Percentiles rank a stretch among this genome's conserved stretches.
Evolutionary conservation across 2,797 vertebrate genomes (phyloP).

Genomic region (Craterocephalus amniculus): DNA sequence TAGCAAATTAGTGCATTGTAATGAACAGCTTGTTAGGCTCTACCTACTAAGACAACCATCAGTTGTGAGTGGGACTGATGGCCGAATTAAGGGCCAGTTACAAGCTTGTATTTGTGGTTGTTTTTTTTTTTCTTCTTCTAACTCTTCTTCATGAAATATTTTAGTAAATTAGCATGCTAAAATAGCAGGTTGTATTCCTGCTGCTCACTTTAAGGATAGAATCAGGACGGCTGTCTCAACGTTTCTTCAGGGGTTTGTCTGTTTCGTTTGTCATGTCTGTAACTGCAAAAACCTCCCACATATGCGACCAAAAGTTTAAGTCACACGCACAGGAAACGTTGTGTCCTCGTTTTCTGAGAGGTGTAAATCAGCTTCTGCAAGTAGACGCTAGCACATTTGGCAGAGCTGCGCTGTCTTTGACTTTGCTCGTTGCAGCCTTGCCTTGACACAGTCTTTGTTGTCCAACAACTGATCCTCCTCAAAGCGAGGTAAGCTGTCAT

Average conservation of each 20-base stretch:
- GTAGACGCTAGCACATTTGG: slow-evolving; percentile 44
- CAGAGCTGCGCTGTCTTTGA: slow-evolving; percentile 27
- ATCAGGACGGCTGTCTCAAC: background rate
- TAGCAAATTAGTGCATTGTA: background rate
- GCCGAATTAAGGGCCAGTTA: too few relatives aligned
- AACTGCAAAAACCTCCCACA: slow-evolving; percentile 47
- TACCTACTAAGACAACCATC: slow-evolving; percentile 6
- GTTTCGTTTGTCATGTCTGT: slow-evolving; percentile 54
- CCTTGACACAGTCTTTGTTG: slow-evolving; percentile 29
- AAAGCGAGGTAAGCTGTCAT: slow-evolving; percentile 65
- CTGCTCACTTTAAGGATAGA: background rate
- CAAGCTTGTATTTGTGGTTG: background rate
- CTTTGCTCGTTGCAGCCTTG: slow-evolving; percentile 37
- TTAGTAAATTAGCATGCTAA: background rate
- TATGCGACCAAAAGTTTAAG: slow-evolving; percentile 32
- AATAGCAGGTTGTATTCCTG: background rate
- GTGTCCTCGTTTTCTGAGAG: slow-evolving; percentile 61
- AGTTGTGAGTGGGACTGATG: background rate
- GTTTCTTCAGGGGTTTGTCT: slow-evolving; percentile 25
- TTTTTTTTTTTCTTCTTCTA: background rate
- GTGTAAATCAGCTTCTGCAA: slow-evolving; percentile 28
- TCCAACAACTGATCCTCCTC: slow-evolving; percentile 34
- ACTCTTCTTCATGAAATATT: background rate
- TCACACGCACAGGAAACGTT: slow-evolving; percentile 60
- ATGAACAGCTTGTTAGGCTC: background rate